Conservation (phyloP, 2,888 invertebrate genomes). For the Dynastes maya region DNA sequence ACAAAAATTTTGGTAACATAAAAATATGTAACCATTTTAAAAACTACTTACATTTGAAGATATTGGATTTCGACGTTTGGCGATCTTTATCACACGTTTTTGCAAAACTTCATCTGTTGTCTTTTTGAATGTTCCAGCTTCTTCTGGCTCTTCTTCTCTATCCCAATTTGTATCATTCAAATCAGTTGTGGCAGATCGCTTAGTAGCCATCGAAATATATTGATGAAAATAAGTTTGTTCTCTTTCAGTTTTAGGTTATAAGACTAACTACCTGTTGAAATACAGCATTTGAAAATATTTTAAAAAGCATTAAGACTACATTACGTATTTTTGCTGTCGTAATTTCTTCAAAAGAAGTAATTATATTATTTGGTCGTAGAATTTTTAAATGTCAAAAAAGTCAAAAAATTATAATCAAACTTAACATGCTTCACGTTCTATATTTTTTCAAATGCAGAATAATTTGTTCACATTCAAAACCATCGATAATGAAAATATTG, state of each 20-base stretch:
- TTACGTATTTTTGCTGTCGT: background rate
- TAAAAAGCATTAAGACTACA: background rate
- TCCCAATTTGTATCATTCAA: slow-evolving; percentile 92
- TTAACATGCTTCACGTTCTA: background rate
- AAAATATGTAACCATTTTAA: background rate
- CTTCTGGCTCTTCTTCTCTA: slow-evolving; percentile 82
- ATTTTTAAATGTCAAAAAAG: background rate
- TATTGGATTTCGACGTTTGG: slow-evolving; percentile 77
- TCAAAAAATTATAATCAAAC: background rate
- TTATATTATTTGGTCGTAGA: background rate
- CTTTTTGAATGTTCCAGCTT: slow-evolving; percentile 81
- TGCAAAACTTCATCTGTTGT: slow-evolving; percentile 82
- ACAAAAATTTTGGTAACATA: background rate
- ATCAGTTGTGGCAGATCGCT: slow-evolving; percentile 83
- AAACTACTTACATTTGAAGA: slow-evolving; percentile 53
- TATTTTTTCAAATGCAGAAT: background rate
- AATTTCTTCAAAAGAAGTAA: background rate
- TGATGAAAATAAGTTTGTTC: background rate
- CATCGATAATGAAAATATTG: too few relatives aligned
- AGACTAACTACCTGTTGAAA: slow-evolving; percentile 48
- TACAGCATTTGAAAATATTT: slow-evolving; percentile 15
- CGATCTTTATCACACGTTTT: slow-evolving; percentile 85
- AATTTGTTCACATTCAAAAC: too few relatives aligned
- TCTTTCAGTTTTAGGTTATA: slow-evolving; percentile 38
- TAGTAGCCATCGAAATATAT: slow-evolving; percentile 76